These are phyloP conservation scores for Scolopax bukidnonensis DNA, from an alignment of 2,797 vertebrate species.

Conservation along the genomic window DNA sequence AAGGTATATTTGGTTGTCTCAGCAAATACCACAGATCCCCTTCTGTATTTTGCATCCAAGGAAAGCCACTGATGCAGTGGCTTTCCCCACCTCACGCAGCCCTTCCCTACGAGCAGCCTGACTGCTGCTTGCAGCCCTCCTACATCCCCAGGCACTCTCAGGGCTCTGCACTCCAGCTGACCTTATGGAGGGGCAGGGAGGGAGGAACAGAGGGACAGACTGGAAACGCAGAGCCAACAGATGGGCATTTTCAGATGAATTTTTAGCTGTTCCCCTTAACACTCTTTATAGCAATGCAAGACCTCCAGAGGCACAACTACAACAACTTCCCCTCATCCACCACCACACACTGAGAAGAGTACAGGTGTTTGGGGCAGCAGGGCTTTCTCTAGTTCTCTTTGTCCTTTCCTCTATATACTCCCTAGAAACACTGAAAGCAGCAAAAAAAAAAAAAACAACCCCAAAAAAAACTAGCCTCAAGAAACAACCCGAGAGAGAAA, in stretches of 20 bases:
- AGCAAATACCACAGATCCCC: rapidly evolving
- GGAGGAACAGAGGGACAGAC: background rate
- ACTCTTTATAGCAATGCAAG: background rate
- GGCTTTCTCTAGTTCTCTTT: background rate
- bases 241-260: background rate
- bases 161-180: rapidly evolving
- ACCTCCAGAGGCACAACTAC: background rate
- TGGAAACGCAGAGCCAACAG: background rate
- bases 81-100: background rate
- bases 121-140: background rate
- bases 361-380: rapidly evolving
- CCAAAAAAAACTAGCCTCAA: background rate
- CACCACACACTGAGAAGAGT: rapidly evolving
- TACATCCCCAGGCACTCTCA: rapidly evolving
- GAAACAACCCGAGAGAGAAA: background rate
- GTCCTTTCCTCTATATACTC: background rate
- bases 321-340: background rate
- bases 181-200: background rate
- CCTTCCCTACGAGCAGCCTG: rapidly evolving
- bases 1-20: background rate
- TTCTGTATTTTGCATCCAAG: rapidly evolving
- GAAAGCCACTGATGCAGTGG: background rate
- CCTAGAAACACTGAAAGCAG: background rate
- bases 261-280: background rate
- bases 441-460: background rate